These are phyloP conservation scores for Cassiopea xamachana DNA, from an alignment of 30 jellyfish, hydroid and myxozoan species.

Conservation along the genomic window DNA sequence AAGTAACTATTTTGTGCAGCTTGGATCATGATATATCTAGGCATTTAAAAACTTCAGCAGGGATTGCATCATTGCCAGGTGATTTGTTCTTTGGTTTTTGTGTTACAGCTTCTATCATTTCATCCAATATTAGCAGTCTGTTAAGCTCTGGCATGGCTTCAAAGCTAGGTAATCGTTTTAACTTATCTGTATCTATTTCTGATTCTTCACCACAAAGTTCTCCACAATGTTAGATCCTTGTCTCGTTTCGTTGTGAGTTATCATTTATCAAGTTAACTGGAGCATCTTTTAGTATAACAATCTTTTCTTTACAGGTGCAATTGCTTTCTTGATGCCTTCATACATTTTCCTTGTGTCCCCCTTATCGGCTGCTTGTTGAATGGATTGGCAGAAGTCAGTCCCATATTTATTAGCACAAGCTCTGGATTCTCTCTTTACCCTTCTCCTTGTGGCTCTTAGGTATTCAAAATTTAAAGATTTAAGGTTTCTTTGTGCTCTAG, in stretches of 20 bases:
- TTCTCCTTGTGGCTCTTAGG: not conserved
- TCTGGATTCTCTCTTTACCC: slow-evolving; percentile 6
- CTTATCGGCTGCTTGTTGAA: no score
- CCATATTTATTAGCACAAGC: slow-evolving; percentile 17
- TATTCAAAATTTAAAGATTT: not conserved
- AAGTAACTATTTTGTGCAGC: not conserved
- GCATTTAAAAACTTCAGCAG: slow-evolving; percentile 10
- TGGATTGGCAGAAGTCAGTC: not conserved
- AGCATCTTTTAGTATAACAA: not conserved
- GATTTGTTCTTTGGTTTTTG: slow-evolving; percentile 15
- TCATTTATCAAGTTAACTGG: not conserved
- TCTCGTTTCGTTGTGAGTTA: not conserved
- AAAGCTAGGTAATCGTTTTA: not conserved
- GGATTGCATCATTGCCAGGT: slow-evolving; percentile 20
- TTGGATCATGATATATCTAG: not conserved
- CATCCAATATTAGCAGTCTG: not conserved
- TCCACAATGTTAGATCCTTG: not conserved
- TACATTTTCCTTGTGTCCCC: no score
- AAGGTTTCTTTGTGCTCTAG: not conserved
- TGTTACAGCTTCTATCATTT: not conserved
- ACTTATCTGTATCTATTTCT: not conserved
- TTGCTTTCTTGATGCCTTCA: not conserved
- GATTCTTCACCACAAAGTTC: not conserved
- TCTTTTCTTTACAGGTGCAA: not conserved
- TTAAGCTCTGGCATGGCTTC: not conserved